Evolutionary conservation across 2,113 vertebrate species (phyloP), one percentile per base, ranked within the genome.

Genomic region (Cryptotis parvus): DNA sequence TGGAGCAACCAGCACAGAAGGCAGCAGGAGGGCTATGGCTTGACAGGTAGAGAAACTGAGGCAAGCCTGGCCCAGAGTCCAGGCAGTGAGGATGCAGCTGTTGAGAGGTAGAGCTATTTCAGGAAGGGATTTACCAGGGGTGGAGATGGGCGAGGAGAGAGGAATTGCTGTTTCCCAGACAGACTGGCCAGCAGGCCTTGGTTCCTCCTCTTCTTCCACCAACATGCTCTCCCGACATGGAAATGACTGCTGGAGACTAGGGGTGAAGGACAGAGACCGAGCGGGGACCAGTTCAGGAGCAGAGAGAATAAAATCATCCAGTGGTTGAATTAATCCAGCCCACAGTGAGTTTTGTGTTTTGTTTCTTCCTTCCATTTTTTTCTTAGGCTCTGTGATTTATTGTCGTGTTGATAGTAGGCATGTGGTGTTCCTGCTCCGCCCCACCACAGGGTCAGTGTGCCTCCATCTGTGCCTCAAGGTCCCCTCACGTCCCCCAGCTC

Each of bases 51-150:
- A 55, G 43, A 66, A 55, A 74, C 45, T 18, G 63, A 94, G 82
- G 24, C 74, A 35, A 10, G 5, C 5, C 11, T 33, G 33, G 12
- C 27, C 31, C 43, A 35, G 27, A 8, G 9, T 9, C 77, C 52
- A 27, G n/a, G 1, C 31, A 24, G 39, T 1, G 0, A 9, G 0
- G n/a, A 33, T 33, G 24, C 55, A 58, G 14, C 1, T 26, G 45
- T 24, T 4, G 2, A 4, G 43, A 24, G 7, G 14, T 35, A 3
- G 11, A 35, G 18, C 55, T 24, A 18, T 58, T 24, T 49, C 39
- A 35, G 52, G 39, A 26, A 2, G 7, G 39, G 29, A 33, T 10
- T 49, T 45, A 2, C 63, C 3, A 14, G 27, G 31, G 16, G 6
- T 3, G 18, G 16, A 35, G 15, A 41, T 1, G 55, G 33, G 2